Evolutionary conservation across 2,888 invertebrate genomes (phyloP).

Genomic region (Cremastinae sp.): DNA sequence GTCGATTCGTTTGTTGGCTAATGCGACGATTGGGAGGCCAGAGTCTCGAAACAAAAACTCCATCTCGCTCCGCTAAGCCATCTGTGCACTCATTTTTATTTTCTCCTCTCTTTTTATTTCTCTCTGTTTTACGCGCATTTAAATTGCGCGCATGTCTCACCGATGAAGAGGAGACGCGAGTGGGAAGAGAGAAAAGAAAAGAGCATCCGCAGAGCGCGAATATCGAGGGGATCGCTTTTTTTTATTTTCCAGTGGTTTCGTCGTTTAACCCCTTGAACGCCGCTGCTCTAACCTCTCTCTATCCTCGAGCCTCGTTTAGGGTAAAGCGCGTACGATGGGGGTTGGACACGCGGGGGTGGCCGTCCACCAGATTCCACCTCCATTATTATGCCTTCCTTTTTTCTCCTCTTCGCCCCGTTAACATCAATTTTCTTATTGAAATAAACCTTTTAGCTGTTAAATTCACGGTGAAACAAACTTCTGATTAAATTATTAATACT

Average conservation of each 20-base stretch:
- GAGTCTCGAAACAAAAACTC: slow-evolving; percentile 79
- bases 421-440: slow-evolving; percentile 48
- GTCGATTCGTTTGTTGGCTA: slow-evolving; percentile 78
- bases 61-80: slow-evolving; percentile 58
- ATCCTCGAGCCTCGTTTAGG: slow-evolving; percentile 17
- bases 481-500: neutral
- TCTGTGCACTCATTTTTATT: slow-evolving; percentile 46
- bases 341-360: slow-evolving; percentile 52
- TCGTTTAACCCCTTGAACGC: slow-evolving; percentile 77
- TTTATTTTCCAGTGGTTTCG: slow-evolving; percentile 75
- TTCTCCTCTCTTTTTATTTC: slow-evolving; percentile 15
- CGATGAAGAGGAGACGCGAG: slow-evolving; percentile 28
- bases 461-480: neutral
- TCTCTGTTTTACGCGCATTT: slow-evolving; percentile 14
- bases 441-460: slow-evolving; percentile 24
- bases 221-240: slow-evolving; percentile 71
- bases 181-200: slow-evolving; percentile 66
- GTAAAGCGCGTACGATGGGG: slow-evolving; percentile 34
- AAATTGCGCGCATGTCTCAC: slow-evolving; percentile 27
- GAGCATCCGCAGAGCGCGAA: slow-evolving; percentile 77
- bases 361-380: slow-evolving; percentile 44
- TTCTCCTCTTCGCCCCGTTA: slow-evolving; percentile 32
- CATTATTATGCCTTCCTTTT: slow-evolving; percentile 22
- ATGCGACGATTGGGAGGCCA: slow-evolving; percentile 78
- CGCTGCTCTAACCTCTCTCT: slow-evolving; percentile 54